Evolutionary conservation across 2,888 invertebrate species (phyloP).

Genomic region (Pardosa pseudoannulata): DNA sequence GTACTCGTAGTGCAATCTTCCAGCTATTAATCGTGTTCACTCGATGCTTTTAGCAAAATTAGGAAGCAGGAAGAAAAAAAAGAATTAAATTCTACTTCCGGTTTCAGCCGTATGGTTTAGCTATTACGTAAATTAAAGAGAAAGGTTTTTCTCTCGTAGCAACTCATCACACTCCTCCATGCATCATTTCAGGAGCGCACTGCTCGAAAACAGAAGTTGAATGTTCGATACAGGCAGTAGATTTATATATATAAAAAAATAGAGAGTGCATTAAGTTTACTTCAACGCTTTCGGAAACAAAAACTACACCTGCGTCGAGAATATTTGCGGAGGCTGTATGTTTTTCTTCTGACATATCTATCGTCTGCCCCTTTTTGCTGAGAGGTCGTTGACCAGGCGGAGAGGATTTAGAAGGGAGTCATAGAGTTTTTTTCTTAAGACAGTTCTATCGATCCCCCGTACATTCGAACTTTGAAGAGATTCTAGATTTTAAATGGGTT

Average conservation of each 20-base stretch:
- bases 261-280: neutral
- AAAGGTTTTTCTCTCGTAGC: too few species aligned
- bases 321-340: neutral
- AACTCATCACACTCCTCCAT: neutral
- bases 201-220: neutral
- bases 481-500: too few species aligned
- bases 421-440: too few species aligned
- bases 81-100: neutral
- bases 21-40: neutral
- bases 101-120: neutral
- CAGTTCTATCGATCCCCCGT: too few species aligned
- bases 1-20: neutral
- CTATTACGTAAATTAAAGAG: neutral
- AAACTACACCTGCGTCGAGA: neutral
- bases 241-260: neutral
- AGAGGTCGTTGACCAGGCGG: constrained; percentile 1
- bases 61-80: neutral
- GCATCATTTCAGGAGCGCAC: neutral
- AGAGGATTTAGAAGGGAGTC: too few species aligned
- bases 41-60: constrained; percentile 2
- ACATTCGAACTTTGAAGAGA: too few species aligned
- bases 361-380: neutral
- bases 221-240: neutral
- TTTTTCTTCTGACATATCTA: neutral
- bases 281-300: neutral